Conservation (phyloP, 2,797 vertebrate genomes). For the Chromis chromis region DNA sequence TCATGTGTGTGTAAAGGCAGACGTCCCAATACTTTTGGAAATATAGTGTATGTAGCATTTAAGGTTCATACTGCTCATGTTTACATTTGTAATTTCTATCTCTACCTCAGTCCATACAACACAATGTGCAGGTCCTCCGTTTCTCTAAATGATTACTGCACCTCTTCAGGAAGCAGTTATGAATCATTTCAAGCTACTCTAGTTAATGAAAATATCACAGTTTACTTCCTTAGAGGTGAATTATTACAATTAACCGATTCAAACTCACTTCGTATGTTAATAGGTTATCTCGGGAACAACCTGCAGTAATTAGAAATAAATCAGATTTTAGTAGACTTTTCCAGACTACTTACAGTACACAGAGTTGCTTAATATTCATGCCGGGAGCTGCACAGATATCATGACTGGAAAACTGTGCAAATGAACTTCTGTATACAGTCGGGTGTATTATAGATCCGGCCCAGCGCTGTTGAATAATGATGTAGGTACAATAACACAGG, state of each 20-base stretch:
- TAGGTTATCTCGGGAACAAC: no score
- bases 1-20: no score
- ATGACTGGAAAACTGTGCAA: constrained; percentile 18
- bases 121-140: background rate
- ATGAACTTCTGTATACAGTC: constrained; percentile 28
- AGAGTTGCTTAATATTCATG: constrained; percentile 34
- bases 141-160: background rate
- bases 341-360: background rate
- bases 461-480: constrained; percentile 34
- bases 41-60: no score
- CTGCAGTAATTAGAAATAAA: background rate
- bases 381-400: background rate
- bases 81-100: no score
- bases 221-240: background rate
- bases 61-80: no score
- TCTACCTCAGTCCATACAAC: background rate
- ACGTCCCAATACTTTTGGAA: no score
- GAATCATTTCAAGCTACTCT: background rate
- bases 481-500: constrained; percentile 18
- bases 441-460: constrained; percentile 30
- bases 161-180: background rate
- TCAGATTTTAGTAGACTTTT: background rate
- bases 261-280: background rate
- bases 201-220: no score
- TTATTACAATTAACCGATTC: background rate